Evolutionary conservation across 2,888 invertebrate species (phyloP).

Genomic region (Nasonia oneida): DNA sequence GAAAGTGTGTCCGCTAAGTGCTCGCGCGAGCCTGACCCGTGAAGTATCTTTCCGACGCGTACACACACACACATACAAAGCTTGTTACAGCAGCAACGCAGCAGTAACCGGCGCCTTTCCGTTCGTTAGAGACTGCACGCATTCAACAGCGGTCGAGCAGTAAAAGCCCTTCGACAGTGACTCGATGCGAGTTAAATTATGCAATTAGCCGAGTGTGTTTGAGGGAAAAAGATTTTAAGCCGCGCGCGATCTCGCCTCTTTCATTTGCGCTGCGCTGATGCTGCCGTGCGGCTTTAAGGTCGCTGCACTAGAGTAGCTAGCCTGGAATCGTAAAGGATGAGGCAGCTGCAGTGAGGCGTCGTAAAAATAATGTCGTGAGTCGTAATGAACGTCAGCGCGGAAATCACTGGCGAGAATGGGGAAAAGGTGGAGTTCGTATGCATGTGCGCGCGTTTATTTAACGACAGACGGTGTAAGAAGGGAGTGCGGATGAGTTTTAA

Average conservation of each 20-base stretch:
- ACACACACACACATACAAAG: too few relatives aligned
- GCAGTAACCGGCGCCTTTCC: constrained; percentile 12
- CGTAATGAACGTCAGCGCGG: constrained; percentile 11
- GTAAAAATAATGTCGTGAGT: constrained; percentile 34
- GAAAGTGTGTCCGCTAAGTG: constrained; percentile 46
- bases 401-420: background rate
- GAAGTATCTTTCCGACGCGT: background rate
- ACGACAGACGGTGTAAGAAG: background rate
- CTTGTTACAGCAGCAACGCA: too few relatives aligned
- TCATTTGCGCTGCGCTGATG: background rate
- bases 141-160: constrained; percentile 16
- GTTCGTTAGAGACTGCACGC: background rate
- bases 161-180: constrained; percentile 38
- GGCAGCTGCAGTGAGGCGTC: background rate
- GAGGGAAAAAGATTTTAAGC: constrained; percentile 23
- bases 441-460: background rate
- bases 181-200: constrained; percentile 44
- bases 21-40: background rate
- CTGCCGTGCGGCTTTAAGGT: background rate
- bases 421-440: background rate
- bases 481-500: background rate
- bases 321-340: background rate
- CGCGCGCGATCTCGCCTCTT: constrained; percentile 1
- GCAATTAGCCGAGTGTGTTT: constrained; percentile 49
- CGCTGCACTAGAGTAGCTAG: background rate